Base-by-base conservation (phyloP, 2,888 invertebrate genomes). In the Stratiomys singularior region DNA sequence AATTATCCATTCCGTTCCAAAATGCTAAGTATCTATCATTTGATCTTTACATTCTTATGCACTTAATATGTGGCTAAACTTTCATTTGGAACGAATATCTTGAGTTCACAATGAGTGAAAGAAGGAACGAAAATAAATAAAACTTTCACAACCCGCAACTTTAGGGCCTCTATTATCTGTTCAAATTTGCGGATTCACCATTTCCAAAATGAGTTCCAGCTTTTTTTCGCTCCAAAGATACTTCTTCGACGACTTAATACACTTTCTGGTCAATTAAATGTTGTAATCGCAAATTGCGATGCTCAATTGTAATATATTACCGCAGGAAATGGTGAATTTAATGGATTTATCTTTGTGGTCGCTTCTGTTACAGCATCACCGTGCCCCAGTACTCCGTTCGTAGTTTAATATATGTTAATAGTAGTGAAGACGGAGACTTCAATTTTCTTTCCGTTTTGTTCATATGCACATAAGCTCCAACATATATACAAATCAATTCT, bases 231-330 rank as follows among this genome's bases (percentile, higher is more conserved):
- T 5, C 52, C 3, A 3, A 18, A 52, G 52, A 5, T 9, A 52
- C n/a, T 4, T 52, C 52, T 52, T 52, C 18, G 4, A 18, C 18
- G 15, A 52, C 52, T 52, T 52, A 13, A 52, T 52, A 52, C 18
- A 30, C 11, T 67, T 67, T 46, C 37, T 46, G 67, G n/a, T 67
- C 37, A 67, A 67, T 67, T 67, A 30, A 67, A 23, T 46, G 67
- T 46, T 46, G 46, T 67, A 67, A 67, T 67, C 67, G 15, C 13
- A 13, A 37, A 67, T 44, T 37, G 46, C 46, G 23, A 23, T 1
- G 46, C 2, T 1, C 18, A 46, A 67, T 67, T 21, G 46, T 60
- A 52, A 52, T n/a, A 64, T 37, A 37, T 67, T 44, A 67, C 44
- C 18, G 46, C 37, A 67, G 67, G 46, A 67, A 67, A 67, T 46